Evolutionary conservation across 2,888 invertebrate genomes (phyloP).

Genomic region (Aquatica leii): DNA sequence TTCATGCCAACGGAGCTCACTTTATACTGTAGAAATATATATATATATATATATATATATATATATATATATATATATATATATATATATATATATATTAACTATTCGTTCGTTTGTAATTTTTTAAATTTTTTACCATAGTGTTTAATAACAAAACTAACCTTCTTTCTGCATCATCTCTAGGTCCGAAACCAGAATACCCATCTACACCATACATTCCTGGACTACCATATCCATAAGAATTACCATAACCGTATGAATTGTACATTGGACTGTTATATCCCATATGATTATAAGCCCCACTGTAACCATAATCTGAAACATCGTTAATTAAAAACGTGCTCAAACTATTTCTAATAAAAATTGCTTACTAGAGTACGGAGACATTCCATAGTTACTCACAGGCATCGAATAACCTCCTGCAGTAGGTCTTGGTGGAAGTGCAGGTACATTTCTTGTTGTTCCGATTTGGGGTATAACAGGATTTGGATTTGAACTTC

Average conservation of each 20-base stretch:
- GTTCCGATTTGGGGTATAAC: conserved; percentile 37
- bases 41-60: too few relatives aligned
- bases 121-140: too few relatives aligned
- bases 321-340: conserved; percentile 2
- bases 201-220: conserved; percentile 60
- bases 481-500: conserved; percentile 41
- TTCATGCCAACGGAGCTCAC: too few relatives aligned
- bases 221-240: conserved; percentile 46
- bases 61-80: too few relatives aligned
- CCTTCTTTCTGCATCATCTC: conserved; percentile 71
- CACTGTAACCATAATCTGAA: conserved; percentile 38
- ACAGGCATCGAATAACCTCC: conserved; percentile 32
- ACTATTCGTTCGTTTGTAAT: too few relatives aligned
- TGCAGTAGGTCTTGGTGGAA: conserved; percentile 57
- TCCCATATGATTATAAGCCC: conserved; percentile 28
- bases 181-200: conserved; percentile 46
- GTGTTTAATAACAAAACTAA: conserved; percentile 49
- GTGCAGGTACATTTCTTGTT: conserved; percentile 51
- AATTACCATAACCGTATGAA: conserved; percentile 51
- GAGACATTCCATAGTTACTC: conserved; percentile 40
- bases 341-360: not conserved
- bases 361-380: conserved; percentile 43
- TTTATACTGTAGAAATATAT: too few relatives aligned
- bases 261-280: conserved; percentile 35
- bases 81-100: too few relatives aligned